A percentile compares a stretch with the other conserved stretches of the same genome.
These are phyloP conservation scores for Chaetura pelagica DNA, from an alignment of 2,113 vertebrate genomes.

Conservation along the genomic window DNA sequence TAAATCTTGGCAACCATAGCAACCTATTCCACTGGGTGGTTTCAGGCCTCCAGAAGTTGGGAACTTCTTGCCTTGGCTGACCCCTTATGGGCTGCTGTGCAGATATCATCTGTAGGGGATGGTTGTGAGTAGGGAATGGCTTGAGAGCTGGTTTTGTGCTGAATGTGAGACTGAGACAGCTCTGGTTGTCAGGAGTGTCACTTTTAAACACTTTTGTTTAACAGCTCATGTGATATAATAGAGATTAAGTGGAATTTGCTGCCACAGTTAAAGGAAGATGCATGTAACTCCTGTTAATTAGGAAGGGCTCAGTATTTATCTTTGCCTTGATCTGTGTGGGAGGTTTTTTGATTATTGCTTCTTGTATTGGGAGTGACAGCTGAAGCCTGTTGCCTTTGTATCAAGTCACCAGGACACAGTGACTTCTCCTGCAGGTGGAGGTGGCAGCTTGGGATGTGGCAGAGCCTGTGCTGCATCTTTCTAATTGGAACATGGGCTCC, in stretches of 20 bases:
- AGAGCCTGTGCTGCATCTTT: neutral
- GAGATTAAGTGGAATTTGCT: constrained; percentile 42
- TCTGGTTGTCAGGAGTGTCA: neutral
- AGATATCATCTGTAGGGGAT: neutral
- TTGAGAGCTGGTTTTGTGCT: neutral
- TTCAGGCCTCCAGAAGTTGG: neutral
- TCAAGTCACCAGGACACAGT: fast-evolving
- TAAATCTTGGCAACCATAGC: constrained; percentile 57
- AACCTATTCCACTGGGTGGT: constrained; percentile 22
- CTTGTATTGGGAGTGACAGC: neutral
- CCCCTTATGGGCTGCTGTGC: neutral
- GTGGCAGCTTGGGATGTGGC: neutral
- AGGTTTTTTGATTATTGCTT: neutral
- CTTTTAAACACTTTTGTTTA: neutral
- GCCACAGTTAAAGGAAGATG: neutral
- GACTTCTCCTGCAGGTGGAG: neutral
- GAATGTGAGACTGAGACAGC: neutral
- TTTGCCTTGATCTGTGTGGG: neutral
- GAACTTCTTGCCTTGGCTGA: neutral
- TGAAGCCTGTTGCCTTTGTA: neutral
- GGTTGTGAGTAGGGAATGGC: fast-evolving
- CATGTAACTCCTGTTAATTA: neutral
- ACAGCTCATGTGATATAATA: neutral
- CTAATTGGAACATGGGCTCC: neutral
- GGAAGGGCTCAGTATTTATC: neutral